These are phyloP conservation scores for Drosophila histrio DNA, from an alignment of 2,888 invertebrate genomes.

Conservation along the genomic window DNA sequence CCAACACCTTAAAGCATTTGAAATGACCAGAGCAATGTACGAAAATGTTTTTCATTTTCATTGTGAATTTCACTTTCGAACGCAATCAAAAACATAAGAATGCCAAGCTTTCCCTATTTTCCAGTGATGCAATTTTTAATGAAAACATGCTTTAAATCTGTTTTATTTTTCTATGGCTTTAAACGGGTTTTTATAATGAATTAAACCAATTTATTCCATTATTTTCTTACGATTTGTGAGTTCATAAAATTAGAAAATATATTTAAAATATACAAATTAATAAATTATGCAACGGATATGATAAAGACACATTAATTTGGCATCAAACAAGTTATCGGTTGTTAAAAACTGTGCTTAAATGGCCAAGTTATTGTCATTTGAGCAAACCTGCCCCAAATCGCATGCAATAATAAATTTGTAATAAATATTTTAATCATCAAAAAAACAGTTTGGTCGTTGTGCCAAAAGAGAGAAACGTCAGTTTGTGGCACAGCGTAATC, in stretches of 20 bases:
- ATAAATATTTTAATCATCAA: slow-evolving; percentile 15
- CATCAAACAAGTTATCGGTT: slow-evolving; percentile 1
- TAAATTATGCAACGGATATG: neutral
- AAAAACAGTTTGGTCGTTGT: neutral
- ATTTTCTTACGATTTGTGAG: no score
- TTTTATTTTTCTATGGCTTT: no score
- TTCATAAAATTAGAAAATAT: neutral
- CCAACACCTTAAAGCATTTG: slow-evolving; percentile 5
- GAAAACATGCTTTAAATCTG: no score
- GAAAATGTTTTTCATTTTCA: slow-evolving; percentile 40
- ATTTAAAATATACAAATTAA: neutral
- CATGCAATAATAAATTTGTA: slow-evolving; percentile 11
- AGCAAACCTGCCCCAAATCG: neutral
- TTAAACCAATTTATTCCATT: no score
- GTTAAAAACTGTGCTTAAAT: slow-evolving; percentile 1
- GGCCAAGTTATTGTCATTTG: neutral
- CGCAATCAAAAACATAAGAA: no score
- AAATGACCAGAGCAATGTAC: slow-evolving; percentile 37
- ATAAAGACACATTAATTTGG: neutral
- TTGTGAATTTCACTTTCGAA: slow-evolving; percentile 61
- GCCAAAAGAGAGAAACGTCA: slow-evolving; percentile 4
- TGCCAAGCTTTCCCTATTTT: no score
- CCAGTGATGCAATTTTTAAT: no score
- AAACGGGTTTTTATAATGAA: no score
- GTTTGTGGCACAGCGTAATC: slow-evolving; percentile 21